These are phyloP conservation scores for Eulemur rubriventer DNA, from an alignment of 2,797 vertebrate species.

Conservation along the genomic window DNA sequence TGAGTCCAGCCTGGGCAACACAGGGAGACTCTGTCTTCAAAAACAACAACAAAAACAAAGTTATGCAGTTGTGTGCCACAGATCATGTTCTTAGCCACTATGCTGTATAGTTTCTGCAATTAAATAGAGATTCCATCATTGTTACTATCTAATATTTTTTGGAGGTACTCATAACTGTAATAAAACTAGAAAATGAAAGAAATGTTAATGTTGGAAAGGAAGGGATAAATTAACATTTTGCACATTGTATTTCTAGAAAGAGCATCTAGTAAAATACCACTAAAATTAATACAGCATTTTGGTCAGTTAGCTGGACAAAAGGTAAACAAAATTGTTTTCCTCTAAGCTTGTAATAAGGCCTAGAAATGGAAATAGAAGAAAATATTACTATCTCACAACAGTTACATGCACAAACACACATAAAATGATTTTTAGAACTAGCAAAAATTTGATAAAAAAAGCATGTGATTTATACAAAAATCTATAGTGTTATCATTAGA, in stretches of 20 bases:
- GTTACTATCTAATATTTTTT: neutral
- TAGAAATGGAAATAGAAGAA: neutral
- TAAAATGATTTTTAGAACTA: neutral
- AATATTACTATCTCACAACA: neutral
- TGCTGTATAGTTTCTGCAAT: neutral
- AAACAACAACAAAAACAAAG: no score
- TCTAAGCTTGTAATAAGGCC: neutral
- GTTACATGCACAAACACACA: neutral
- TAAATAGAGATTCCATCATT: neutral
- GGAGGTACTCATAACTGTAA: neutral
- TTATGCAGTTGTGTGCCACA: neutral
- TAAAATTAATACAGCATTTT: neutral
- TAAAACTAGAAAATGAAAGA: neutral
- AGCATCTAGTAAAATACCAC: neutral
- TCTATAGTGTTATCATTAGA: neutral
- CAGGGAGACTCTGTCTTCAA: no score
- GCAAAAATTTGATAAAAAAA: conserved; percentile 37
- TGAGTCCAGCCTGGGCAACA: no score
- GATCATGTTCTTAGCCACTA: neutral
- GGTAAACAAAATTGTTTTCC: neutral
- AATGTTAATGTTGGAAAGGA: neutral
- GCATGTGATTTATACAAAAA: neutral
- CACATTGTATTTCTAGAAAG: neutral
- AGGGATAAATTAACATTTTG: neutral
- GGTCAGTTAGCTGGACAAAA: neutral